These are phyloP conservation scores for Chaetodon trifascialis DNA, from an alignment of 2,113 vertebrate species.

Conservation along the genomic window DNA sequence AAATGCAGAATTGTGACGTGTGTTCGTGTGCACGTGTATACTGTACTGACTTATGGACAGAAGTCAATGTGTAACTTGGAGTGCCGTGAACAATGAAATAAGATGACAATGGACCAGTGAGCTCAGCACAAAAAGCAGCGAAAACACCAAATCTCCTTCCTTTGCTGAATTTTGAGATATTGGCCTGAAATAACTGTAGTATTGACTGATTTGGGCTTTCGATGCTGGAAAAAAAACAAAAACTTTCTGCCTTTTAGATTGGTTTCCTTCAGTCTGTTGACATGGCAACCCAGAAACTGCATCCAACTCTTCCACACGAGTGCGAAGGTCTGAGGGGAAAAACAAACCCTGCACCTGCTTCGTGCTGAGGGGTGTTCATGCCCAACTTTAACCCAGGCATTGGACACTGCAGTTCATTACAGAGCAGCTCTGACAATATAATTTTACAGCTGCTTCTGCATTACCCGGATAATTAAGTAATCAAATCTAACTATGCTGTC, in stretches of 20 bases:
- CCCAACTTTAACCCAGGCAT: not conserved
- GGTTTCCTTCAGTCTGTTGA: slow-evolving; percentile 22
- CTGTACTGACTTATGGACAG: too few relatives aligned
- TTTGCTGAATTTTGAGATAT: not conserved
- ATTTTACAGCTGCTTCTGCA: not conserved
- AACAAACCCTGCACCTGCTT: not conserved
- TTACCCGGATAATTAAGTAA: not conserved
- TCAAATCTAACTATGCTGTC: not conserved
- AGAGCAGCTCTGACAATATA: not conserved
- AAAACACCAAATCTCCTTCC: not conserved
- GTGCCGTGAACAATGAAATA: not conserved
- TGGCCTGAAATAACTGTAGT: not conserved
- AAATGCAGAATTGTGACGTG: not conserved
- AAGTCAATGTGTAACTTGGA: slow-evolving; percentile 1
- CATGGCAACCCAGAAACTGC: slow-evolving; percentile 51
- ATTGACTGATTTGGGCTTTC: not conserved
- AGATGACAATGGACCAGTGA: not conserved
- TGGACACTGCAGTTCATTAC: not conserved
- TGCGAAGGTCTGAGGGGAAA: not conserved
- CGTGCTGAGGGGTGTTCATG: not conserved
- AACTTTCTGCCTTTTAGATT: slow-evolving; percentile 3
- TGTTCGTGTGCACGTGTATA: not conserved
- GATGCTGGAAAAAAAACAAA: not conserved
- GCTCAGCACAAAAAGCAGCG: not conserved
- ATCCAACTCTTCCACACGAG: not conserved